These are phyloP conservation scores for Tautogolabrus adspersus DNA, from an alignment of 2,113 vertebrate genomes.

Conservation along the genomic window DNA sequence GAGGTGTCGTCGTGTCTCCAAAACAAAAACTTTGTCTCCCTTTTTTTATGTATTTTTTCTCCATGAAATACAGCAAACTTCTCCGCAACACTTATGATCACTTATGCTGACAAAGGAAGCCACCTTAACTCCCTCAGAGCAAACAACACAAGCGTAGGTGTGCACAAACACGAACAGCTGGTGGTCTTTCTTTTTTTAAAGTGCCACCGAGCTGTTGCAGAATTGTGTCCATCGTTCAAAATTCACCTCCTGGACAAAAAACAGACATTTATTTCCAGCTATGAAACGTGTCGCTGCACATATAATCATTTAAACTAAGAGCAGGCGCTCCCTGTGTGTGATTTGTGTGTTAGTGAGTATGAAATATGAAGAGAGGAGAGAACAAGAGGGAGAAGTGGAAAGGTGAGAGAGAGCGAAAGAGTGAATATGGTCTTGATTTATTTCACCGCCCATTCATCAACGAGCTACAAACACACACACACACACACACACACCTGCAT, in stretches of 20 bases:
- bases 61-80: constrained; percentile 15
- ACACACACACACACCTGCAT: neutral
- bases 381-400: constrained; percentile 21
- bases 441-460: constrained; percentile 49
- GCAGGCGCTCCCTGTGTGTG: neutral
- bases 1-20: neutral
- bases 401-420: neutral
- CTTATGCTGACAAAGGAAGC: constrained; percentile 15
- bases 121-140: neutral
- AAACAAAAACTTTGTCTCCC: neutral
- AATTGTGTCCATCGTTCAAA: constrained; percentile 17
- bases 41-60: neutral
- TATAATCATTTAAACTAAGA: constrained; percentile 44
- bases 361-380: neutral
- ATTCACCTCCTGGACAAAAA: constrained; percentile 34
- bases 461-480: neutral
- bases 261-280: constrained; percentile 9
- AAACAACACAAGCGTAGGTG: neutral
- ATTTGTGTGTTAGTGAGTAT: neutral
- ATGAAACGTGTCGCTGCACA: constrained; percentile 10
- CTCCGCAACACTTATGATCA: neutral
- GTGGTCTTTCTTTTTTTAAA: constrained; percentile 22
- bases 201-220: constrained; percentile 6
- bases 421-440: constrained; percentile 54
- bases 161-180: constrained; percentile 3